phyloP scores from a whole-genome alignment of 2,797 vertebrate species.

The Clarias laeviceps region DNA sequence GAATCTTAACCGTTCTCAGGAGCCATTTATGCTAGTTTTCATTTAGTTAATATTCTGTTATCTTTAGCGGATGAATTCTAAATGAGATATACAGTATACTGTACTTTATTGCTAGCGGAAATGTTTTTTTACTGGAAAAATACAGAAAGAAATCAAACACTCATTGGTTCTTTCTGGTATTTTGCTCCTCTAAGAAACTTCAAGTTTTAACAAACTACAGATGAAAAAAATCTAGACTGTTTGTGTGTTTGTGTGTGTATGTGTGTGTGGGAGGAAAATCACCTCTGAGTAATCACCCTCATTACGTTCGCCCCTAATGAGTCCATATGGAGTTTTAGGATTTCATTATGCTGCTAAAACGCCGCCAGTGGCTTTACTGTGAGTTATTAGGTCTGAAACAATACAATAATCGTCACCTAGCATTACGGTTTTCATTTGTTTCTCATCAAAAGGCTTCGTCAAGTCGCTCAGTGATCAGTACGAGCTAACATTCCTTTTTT shows the following conservation, averaged over 20 bases:
- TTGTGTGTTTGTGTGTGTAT: not conserved
- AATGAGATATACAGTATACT: not conserved
- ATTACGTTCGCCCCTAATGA: conserved; percentile 36
- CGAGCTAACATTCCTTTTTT: not conserved
- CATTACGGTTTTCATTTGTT: not conserved
- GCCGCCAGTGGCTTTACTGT: conserved; percentile 12
- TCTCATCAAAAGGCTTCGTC: not conserved
- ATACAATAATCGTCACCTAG: conserved; percentile 7
- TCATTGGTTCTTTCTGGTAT: not conserved
- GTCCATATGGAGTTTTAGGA: conserved; percentile 41
- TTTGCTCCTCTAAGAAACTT: not conserved
- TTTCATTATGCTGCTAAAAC: conserved; percentile 28
- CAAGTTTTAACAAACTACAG: not conserved
- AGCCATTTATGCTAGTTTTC: not conserved
- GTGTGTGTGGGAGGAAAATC: conserved; percentile 26
- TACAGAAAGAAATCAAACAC: not conserved
- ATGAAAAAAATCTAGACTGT: not conserved
- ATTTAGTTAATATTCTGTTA: not conserved
- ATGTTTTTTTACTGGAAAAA: not conserved
- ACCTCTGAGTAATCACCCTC: conserved; percentile 49
- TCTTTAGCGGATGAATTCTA: not conserved
- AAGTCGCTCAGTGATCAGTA: not conserved
- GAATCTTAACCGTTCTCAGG: not conserved
- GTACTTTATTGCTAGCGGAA: not conserved
- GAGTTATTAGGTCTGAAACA: conserved; percentile 23